These are phyloP conservation scores for Neodiprion pinetum DNA, from an alignment of 1,140 invertebrate species.

Conservation along the genomic window DNA sequence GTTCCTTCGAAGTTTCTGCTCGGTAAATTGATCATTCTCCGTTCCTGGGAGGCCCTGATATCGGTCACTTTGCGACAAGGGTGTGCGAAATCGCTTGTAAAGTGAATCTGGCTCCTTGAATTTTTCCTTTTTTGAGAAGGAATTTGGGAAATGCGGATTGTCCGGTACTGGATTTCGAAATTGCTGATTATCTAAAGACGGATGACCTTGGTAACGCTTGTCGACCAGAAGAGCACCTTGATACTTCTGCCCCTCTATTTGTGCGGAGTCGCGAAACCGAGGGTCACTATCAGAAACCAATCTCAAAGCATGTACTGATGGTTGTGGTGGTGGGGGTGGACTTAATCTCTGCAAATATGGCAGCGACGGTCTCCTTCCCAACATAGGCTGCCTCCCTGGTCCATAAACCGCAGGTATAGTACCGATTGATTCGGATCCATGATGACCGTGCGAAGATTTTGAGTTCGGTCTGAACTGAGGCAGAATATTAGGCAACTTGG, in stretches of 20 bases:
- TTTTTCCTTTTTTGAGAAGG: constrained; percentile 31
- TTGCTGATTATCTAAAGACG: background rate
- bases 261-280: background rate
- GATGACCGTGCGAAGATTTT: constrained; percentile 65
- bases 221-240: constrained; percentile 27
- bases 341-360: constrained; percentile 56
- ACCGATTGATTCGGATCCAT: constrained; percentile 52
- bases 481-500: constrained; percentile 71
- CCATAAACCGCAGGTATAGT: constrained; percentile 48
- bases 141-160: constrained; percentile 25
- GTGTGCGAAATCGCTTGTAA: constrained; percentile 10
- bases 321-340: constrained; percentile 58
- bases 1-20: constrained; percentile 33
- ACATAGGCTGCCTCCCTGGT: constrained; percentile 45
- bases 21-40: background rate
- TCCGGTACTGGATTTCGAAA: constrained; percentile 17
- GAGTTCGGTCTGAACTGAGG: constrained; percentile 76
- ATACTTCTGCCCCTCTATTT: constrained; percentile 18
- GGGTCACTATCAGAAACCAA: background rate
- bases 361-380: constrained; percentile 37
- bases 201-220: constrained; percentile 31
- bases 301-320: constrained; percentile 18
- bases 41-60: constrained; percentile 18
- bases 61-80: constrained; percentile 22
- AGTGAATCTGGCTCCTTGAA: constrained; percentile 11